Evolutionary conservation across 2,797 vertebrate species (phyloP), one percentile per base, ranked within the genome.

Genomic region (Acanthurus tractus): DNA sequence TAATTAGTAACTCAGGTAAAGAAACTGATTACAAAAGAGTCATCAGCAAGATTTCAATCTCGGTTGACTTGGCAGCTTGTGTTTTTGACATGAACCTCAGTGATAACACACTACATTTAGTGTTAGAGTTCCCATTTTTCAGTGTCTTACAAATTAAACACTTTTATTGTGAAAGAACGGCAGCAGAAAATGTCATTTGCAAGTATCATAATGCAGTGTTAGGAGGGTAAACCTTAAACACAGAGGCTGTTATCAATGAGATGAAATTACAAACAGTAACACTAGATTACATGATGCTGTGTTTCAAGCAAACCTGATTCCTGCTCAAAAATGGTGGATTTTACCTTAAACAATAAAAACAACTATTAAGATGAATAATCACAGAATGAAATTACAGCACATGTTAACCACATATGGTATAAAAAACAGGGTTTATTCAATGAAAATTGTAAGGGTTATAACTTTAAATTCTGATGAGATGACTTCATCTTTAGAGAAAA

Each of bases 101-200:
- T 49, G 55, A 66, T 36, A 80, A 75, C 15, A 50, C 14, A 17
- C 6, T 48, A 20, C 13, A 29, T 71, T 74, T 83, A 46, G 45
- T 61, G 38, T 61, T 62, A 3, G 42, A 54, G 23, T 29, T 34
- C 2, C 29, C 6, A 34, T 34, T 55, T 4, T 3, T 4, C 45
- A 11, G 4, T 20, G 20, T 71, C 63, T 70, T n/a, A n/a, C 29
- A 17, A n/a, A 29, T 40, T 56, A 12, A 72, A 34, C 8, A 1
- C 45, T 70, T 74, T 63, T 61, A 65, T 63, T 72, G 36, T 5
- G 56, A 75, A 63, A 7, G 20, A 25, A 52, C 52, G 67, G 62
- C 70, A 48, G 57, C 15, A 49, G 8, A 0, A 76, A 53, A 74
- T 45, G 62, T 65, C 2, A 0, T 15, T 13, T 50, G 40, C 11